These are phyloP conservation scores for Larimichthys polyactis DNA, from an alignment of 2,113 vertebrate genomes.

Conservation along the genomic window DNA sequence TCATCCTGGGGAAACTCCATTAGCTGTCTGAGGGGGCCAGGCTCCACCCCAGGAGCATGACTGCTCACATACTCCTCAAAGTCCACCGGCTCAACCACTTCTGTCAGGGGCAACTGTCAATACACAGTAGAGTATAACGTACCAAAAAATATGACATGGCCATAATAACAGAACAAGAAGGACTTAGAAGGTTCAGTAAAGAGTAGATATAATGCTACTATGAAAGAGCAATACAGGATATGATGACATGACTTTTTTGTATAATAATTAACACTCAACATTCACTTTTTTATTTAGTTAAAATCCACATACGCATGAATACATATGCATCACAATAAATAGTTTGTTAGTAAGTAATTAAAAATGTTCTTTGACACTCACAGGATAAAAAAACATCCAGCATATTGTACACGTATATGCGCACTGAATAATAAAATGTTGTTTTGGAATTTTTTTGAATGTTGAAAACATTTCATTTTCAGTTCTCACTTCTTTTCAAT, in stretches of 20 bases:
- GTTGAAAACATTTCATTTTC: background rate
- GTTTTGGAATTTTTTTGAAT: background rate
- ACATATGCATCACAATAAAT: background rate
- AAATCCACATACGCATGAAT: background rate
- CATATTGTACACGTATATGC: background rate
- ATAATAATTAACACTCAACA: background rate
- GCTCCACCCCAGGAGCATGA: conserved; percentile 86
- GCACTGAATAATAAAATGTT: background rate
- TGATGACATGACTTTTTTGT: background rate
- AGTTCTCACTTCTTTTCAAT: background rate
- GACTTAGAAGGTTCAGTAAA: background rate
- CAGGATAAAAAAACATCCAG: background rate
- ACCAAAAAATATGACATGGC: background rate
- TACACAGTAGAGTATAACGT: conserved; percentile 35
- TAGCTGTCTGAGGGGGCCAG: conserved; percentile 87
- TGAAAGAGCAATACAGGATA: background rate
- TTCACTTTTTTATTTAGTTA: background rate
- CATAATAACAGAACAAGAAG: background rate
- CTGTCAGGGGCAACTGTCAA: conserved; percentile 89
- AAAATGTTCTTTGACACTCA: background rate
- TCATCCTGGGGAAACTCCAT: conserved; percentile 91
- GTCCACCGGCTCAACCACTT: conserved; percentile 91
- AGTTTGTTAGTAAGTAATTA: background rate
- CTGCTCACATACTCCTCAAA: conserved; percentile 91
- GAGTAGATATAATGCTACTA: background rate